A percentile compares a stretch with the other conserved stretches of the same genome.
These are phyloP conservation scores for Archocentrus centrarchus DNA, from an alignment of 2,113 vertebrate species.

Conservation along the genomic window DNA sequence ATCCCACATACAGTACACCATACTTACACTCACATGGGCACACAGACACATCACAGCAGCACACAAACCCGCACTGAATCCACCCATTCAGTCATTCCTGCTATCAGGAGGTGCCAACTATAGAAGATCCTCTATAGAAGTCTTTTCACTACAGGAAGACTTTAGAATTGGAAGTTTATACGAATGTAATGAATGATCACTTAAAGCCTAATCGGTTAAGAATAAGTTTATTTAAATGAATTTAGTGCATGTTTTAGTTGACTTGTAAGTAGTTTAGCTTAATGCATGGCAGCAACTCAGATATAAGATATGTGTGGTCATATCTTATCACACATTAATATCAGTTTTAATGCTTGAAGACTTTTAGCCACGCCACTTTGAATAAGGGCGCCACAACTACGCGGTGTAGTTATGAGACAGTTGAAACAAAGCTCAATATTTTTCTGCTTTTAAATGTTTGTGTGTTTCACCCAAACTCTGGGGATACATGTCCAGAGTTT, in stretches of 20 bases:
- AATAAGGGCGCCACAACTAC: neutral
- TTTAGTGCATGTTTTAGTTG: conserved; percentile 55
- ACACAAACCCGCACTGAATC: conserved; percentile 2
- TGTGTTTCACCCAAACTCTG: conserved; percentile 66
- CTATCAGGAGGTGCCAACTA: conserved; percentile 78
- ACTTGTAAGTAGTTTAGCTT: conserved; percentile 4
- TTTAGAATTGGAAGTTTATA: neutral
- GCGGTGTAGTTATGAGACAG: neutral
- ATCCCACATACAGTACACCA: neutral
- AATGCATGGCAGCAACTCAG: conserved; percentile 47
- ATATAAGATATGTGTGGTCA: conserved; percentile 20
- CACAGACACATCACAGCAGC: neutral
- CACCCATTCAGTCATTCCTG: conserved; percentile 44
- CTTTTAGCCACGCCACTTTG: conserved; percentile 59
- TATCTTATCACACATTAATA: conserved; percentile 13
- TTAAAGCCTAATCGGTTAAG: neutral
- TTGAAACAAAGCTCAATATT: conserved; percentile 65
- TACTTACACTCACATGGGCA: neutral
- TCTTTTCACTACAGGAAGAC: conserved; percentile 80
- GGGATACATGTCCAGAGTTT: conserved; percentile 62
- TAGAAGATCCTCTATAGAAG: conserved; percentile 83
- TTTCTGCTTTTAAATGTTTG: conserved; percentile 61
- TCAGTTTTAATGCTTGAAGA: conserved; percentile 34
- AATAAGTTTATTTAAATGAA: neutral
- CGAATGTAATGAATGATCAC: conserved; percentile 9